These are phyloP conservation scores for Hypsibius dujardini DNA, from an alignment of 1,140 invertebrate genomes.

Conservation along the genomic window DNA sequence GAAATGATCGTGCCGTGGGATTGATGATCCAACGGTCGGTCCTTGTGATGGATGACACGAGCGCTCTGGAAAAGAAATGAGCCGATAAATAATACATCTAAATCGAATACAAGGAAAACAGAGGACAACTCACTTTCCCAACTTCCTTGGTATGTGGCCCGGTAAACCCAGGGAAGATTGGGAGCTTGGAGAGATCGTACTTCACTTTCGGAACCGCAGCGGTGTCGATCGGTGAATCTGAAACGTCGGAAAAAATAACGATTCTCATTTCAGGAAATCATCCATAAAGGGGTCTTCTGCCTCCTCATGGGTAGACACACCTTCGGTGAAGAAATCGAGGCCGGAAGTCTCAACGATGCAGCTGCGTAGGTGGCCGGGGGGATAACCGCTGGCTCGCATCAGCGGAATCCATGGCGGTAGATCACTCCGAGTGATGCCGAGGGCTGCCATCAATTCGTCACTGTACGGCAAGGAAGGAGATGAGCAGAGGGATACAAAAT, in stretches of 20 bases:
- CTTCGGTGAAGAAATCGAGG: not conserved
- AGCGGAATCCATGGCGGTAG: not conserved
- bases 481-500: no score
- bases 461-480: not conserved
- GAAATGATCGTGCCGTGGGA: not conserved
- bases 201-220: not conserved
- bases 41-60: not conserved
- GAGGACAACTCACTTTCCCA: not conserved
- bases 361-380: not conserved
- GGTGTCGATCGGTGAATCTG: no score
- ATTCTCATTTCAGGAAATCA: no score
- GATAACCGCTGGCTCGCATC: slow-evolving; percentile 5
- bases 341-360: slow-evolving; percentile 1
- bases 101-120: not conserved
- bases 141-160: not conserved
- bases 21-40: not conserved
- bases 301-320: not conserved
- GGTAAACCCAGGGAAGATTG: slow-evolving; percentile 1
- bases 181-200: slow-evolving; percentile 8
- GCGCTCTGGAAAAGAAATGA: not conserved
- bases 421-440: not conserved
- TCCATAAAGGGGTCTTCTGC: no score
- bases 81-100: not conserved
- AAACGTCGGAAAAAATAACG: no score
- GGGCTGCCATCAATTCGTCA: not conserved